Conservation (phyloP, 2,113 vertebrate genomes). For the Thamnophis sirtalis region DNA sequence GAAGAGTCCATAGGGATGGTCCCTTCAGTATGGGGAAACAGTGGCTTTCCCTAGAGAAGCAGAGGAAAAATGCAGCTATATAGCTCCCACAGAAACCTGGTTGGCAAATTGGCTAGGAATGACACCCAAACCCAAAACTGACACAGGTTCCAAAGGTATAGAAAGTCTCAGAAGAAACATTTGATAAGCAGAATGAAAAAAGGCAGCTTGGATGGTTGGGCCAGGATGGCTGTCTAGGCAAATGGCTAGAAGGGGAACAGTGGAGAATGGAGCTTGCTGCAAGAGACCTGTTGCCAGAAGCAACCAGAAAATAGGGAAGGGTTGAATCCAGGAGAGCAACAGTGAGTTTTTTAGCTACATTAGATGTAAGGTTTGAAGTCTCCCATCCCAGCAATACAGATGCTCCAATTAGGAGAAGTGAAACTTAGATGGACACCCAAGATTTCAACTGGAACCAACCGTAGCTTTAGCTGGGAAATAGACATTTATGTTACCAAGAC, state of each 20-base stretch:
- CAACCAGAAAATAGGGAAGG: neutral
- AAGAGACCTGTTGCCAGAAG: neutral
- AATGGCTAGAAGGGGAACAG: neutral
- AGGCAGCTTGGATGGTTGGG: neutral
- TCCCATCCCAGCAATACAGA: neutral
- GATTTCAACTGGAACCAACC: neutral
- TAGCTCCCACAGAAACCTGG: neutral
- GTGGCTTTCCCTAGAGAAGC: neutral
- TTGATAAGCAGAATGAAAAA: neutral
- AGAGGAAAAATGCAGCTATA: neutral
- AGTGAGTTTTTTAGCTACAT: neutral
- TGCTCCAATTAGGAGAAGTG: neutral
- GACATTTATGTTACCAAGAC: neutral
- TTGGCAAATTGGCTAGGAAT: neutral
- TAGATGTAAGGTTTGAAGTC: neutral
- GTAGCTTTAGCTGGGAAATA: neutral
- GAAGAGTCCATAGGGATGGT: neutral
- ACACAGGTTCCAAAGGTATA: neutral
- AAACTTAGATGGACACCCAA: neutral
- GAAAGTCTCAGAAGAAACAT: neutral
- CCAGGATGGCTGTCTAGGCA: neutral
- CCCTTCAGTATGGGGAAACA: neutral
- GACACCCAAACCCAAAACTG: neutral
- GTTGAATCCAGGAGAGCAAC: neutral
- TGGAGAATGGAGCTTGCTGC: neutral